A percentile compares a stretch with the other conserved stretches of the same genome.
Evolutionary conservation across 2,113 vertebrate genomes (phyloP).

Genomic region (Gobiocypris rarus): DNA sequence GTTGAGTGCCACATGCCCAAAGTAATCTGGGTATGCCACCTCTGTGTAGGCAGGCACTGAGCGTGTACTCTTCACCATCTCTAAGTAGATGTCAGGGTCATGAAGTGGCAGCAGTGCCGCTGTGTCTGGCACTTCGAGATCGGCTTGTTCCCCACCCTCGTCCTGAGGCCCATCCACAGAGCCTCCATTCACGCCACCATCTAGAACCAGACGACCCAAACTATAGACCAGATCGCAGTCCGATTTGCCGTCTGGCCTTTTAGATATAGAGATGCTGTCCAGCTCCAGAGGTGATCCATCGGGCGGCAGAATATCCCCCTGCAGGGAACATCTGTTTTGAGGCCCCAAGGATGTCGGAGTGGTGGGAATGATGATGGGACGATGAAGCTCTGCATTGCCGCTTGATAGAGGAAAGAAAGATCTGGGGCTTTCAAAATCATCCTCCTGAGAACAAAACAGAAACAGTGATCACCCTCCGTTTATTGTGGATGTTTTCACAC

Average conservation of each 20-base stretch:
- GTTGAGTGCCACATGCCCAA: conserved; percentile 89
- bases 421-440: conserved; percentile 78
- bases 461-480: background rate
- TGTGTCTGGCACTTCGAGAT: conserved; percentile 81
- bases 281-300: conserved; percentile 67
- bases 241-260: conserved; percentile 71
- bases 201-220: conserved; percentile 73
- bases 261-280: conserved; percentile 68
- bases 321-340: conserved; percentile 60
- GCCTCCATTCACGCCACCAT: conserved; percentile 19
- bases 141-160: conserved; percentile 78
- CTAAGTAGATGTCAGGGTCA: conserved; percentile 92
- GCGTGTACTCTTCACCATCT: conserved; percentile 88
- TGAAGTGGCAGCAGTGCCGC: conserved; percentile 84
- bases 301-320: conserved; percentile 62
- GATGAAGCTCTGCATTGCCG: conserved; percentile 79
- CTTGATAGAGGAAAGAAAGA: conserved; percentile 53
- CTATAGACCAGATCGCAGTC: conserved; percentile 82
- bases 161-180: conserved; percentile 86
- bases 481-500: background rate
- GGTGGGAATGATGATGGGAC: conserved; percentile 90
- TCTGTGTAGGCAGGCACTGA: conserved; percentile 93
- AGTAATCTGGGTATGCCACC: conserved; percentile 98
- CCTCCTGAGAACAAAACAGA: conserved; percentile 73
- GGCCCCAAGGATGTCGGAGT: conserved; percentile 72